These are phyloP conservation scores for Lagopus leucura DNA, from an alignment of 2,113 vertebrate species.

Conservation along the genomic window DNA sequence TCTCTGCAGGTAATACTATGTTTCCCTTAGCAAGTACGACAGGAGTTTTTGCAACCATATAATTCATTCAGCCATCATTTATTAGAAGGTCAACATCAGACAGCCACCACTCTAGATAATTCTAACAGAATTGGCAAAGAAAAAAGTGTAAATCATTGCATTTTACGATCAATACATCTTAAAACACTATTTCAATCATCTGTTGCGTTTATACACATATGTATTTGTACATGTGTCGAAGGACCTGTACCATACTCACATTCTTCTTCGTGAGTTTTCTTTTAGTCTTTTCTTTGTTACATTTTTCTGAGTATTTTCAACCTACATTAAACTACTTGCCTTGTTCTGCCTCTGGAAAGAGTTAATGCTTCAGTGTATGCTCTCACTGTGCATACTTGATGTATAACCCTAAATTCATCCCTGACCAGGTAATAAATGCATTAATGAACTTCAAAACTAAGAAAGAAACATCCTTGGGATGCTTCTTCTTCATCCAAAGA, in stretches of 20 bases:
- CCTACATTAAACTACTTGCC: neutral
- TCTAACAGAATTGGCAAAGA: neutral
- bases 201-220: neutral
- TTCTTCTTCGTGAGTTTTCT: neutral
- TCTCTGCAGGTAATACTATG: neutral
- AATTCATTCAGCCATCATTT: neutral
- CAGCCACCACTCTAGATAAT: neutral
- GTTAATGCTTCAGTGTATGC: neutral
- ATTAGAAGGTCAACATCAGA: neutral
- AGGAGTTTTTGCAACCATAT: neutral
- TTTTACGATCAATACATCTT: neutral
- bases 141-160: neutral
- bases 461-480: neutral
- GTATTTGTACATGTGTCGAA: neutral
- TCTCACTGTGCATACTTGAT: neutral
- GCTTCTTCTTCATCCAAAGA: neutral
- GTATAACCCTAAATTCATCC: accelerated
- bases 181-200: neutral
- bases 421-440: neutral
- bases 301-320: neutral
- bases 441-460: neutral
- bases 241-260: neutral
- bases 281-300: neutral
- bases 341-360: neutral
- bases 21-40: neutral